Base-by-base conservation (phyloP, 2,797 vertebrate genomes). In the Dermochelys coriacea region DNA sequence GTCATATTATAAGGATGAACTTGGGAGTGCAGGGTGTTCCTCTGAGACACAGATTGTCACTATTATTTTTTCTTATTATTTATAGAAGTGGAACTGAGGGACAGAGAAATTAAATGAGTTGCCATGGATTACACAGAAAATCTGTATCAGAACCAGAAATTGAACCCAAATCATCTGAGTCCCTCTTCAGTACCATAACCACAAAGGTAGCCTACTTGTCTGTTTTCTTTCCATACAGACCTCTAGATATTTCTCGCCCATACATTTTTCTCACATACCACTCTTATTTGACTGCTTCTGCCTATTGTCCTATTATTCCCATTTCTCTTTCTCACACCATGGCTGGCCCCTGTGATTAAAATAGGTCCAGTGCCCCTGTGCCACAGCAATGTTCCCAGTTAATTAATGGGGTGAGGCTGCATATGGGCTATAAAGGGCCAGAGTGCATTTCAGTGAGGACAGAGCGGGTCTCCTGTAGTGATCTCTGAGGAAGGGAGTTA, bases 221-320 rank as follows among this genome's bases (percentile, higher is more conserved):
- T 78, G 47, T 79, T 29, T 6, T 41, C 41, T 75, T 45, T 57
- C 86, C 80, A 89, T 51, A 85, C 31, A 87, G 87, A 85, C 82
- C 21, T 29, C 19, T 80, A 10, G 8, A 49, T 29, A 31, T 64
- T 94, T 95, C 74, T n/a, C 61, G 91, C 85, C 89, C 84, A 89
- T 92, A 29, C 80, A 93, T 93, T 91, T 90, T 95, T 86, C 74
- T 85, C 68, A 90, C 49, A 49, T 71, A 83, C 89, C 88, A 89
- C 71, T 85, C 71, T 88, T 93, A 71, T 88, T 93, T 87, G 61
- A 55, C 82, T 92, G 31, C 18, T 14, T 84, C 52, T 87, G 82
- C 68, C 8, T 50, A 3, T 93, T 92, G 95, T 82, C 77, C 77
- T 89, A 31, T 92, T 86, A 41, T 93, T 96, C 86, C 68, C 89